A percentile compares a stretch with the other conserved stretches of the same genome.
Conservation (phyloP, 2,797 vertebrate genomes). For the Sebastes oblongus region DNA sequence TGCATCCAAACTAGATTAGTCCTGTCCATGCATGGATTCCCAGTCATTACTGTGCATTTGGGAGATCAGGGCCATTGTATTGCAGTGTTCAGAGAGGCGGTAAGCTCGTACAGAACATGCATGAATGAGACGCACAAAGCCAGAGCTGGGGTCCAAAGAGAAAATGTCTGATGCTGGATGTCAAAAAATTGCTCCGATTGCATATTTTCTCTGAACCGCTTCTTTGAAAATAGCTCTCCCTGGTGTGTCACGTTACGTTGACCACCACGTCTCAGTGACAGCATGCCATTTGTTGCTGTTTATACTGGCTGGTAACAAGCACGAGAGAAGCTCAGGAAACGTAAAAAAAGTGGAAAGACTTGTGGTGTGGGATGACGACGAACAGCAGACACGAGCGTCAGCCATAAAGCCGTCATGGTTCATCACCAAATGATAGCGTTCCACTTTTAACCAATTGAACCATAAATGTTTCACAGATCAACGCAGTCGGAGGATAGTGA, state of each 20-base stretch:
- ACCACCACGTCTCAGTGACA: constrained; percentile 52
- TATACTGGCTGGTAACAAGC: constrained; percentile 44
- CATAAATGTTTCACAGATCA: background rate
- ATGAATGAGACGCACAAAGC: constrained; percentile 32
- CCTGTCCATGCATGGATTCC: constrained; percentile 44
- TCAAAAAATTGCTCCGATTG: constrained; percentile 37
- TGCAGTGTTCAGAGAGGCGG: constrained; percentile 37
- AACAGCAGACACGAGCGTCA: constrained; percentile 18
- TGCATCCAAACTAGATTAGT: constrained; percentile 48
- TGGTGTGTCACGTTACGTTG: constrained; percentile 48
- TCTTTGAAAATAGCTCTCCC: constrained; percentile 48
- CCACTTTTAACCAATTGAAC: background rate
- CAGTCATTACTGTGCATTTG: constrained; percentile 63
- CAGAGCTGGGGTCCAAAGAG: constrained; percentile 35
- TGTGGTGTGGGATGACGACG: constrained; percentile 42
- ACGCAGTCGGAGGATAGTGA: background rate
- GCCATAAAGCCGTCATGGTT: background rate
- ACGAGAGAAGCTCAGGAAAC: constrained; percentile 12
- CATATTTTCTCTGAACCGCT: constrained; percentile 30
- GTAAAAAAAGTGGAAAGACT: constrained; percentile 26
- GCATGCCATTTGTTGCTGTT: constrained; percentile 58
- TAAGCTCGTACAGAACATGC: constrained; percentile 37
- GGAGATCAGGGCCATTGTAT: constrained; percentile 49
- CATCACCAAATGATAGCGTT: constrained; percentile 1
- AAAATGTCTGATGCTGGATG: constrained; percentile 39